Conservation (phyloP, 2,888 invertebrate genomes). For the Himalopsyche kuldschensis region DNA sequence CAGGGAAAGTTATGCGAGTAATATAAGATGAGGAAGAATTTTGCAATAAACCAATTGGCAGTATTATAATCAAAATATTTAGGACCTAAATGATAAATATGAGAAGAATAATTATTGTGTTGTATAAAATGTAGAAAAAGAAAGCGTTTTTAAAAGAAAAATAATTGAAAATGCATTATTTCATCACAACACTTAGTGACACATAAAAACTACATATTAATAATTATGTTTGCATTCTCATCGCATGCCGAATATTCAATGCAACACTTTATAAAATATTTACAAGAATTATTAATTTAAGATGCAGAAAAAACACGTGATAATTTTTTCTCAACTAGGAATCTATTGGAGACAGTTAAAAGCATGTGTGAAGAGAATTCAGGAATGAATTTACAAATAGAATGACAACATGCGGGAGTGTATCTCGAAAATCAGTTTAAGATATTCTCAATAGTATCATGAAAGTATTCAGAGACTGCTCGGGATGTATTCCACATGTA, state of each 20-base stretch:
- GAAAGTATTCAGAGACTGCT: neutral
- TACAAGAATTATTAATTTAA: conserved; percentile 13
- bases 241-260: conserved; percentile 25
- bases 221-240: conserved; percentile 17
- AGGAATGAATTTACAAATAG: neutral
- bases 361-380: conserved; percentile 10
- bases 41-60: neutral
- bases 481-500: too few relatives aligned
- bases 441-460: neutral
- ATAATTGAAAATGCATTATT: conserved; percentile 10
- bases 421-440: neutral
- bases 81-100: neutral
- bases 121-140: neutral
- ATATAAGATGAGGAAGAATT: neutral
- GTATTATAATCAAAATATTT: neutral
- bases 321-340: conserved; percentile 12
- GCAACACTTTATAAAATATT: conserved; percentile 22
- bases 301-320: conserved; percentile 3
- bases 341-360: conserved; percentile 22
- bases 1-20: neutral
- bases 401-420: neutral
- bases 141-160: conserved; percentile 9
- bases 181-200: conserved; percentile 25
- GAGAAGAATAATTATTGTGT: neutral
- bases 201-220: neutral